A percentile compares a stretch with the other conserved stretches of the same genome.
These are phyloP conservation scores for Neosalanx taihuensis DNA, from an alignment of 2,797 vertebrate genomes.

Conservation along the genomic window DNA sequence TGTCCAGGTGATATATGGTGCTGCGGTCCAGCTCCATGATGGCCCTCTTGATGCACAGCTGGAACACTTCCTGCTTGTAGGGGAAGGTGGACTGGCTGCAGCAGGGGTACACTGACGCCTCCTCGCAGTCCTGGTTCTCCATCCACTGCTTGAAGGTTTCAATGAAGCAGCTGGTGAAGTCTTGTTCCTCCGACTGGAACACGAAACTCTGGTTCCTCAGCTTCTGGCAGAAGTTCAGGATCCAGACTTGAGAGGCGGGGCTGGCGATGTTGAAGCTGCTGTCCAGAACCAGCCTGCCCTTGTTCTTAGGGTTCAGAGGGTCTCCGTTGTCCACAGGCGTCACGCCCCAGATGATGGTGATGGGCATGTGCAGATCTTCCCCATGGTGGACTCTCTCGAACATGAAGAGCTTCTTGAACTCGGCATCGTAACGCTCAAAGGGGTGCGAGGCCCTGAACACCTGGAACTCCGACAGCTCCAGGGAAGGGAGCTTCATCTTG, in stretches of 20 bases:
- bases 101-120: slow-evolving; percentile 90
- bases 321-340: slow-evolving; percentile 88
- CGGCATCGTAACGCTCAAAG: slow-evolving; percentile 93
- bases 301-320: slow-evolving; percentile 94
- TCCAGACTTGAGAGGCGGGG: slow-evolving; percentile 92
- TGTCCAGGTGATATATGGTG: slow-evolving; percentile 91
- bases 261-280: slow-evolving; percentile 90
- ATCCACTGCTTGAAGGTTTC: slow-evolving; percentile 99
- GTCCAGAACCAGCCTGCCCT: slow-evolving; percentile 89
- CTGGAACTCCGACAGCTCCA: slow-evolving; percentile 95
- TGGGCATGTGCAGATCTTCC: slow-evolving; percentile 98
- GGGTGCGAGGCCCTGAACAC: slow-evolving; percentile 95
- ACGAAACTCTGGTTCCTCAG: slow-evolving; percentile 95
- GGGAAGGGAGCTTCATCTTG: slow-evolving; percentile 93
- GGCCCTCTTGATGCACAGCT: slow-evolving; percentile 95
- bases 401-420: slow-evolving; percentile 97
- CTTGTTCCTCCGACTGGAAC: slow-evolving; percentile 91
- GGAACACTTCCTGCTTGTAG: slow-evolving; percentile 94
- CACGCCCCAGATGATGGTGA: slow-evolving; percentile 96
- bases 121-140: slow-evolving; percentile 98
- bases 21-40: slow-evolving; percentile 98
- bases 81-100: slow-evolving; percentile 97
- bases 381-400: slow-evolving; percentile 94
- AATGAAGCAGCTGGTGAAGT: slow-evolving; percentile 98
- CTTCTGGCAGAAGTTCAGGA: slow-evolving; percentile 94